A percentile compares a stretch with the other conserved stretches of the same genome.
Conservation (phyloP, 2,113 vertebrate genomes). For the Passer domesticus region DNA sequence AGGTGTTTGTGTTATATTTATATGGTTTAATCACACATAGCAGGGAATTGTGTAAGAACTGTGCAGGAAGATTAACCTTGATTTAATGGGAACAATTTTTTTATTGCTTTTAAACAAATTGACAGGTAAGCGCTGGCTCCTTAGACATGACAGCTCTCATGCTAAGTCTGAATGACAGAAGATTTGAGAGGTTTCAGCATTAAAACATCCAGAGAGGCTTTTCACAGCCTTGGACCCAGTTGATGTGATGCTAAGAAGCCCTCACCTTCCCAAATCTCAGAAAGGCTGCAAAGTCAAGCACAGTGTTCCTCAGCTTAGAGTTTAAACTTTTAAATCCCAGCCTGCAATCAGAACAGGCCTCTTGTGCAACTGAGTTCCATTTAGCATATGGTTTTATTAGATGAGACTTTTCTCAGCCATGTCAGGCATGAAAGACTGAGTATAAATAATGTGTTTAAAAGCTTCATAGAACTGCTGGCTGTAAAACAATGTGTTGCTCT, state of each 20-base stretch:
- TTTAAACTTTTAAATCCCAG: conserved; percentile 15
- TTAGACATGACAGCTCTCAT: neutral
- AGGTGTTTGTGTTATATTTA: neutral
- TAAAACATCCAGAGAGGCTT: conserved; percentile 8
- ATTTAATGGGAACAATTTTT: conserved; percentile 39
- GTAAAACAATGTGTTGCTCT: conserved; percentile 10
- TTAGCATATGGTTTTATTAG: conserved; percentile 5
- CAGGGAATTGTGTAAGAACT: neutral
- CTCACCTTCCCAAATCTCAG: neutral
- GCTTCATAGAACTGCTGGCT: neutral
- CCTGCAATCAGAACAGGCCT: neutral
- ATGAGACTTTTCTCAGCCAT: neutral
- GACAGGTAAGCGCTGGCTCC: neutral
- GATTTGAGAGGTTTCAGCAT: conserved; percentile 21
- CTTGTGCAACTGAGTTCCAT: neutral
- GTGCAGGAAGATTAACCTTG: conserved; percentile 31
- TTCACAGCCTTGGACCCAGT: neutral
- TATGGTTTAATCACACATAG: neutral
- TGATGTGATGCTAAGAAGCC: neutral
- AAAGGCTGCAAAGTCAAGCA: neutral
- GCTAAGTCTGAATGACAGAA: conserved; percentile 52
- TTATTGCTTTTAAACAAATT: conserved; percentile 62
- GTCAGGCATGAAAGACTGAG: neutral
- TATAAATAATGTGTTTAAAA: conserved; percentile 38
- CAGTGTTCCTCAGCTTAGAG: neutral